Base-by-base conservation (phyloP, 1,140 invertebrate species). In the Cylas formicarius region DNA sequence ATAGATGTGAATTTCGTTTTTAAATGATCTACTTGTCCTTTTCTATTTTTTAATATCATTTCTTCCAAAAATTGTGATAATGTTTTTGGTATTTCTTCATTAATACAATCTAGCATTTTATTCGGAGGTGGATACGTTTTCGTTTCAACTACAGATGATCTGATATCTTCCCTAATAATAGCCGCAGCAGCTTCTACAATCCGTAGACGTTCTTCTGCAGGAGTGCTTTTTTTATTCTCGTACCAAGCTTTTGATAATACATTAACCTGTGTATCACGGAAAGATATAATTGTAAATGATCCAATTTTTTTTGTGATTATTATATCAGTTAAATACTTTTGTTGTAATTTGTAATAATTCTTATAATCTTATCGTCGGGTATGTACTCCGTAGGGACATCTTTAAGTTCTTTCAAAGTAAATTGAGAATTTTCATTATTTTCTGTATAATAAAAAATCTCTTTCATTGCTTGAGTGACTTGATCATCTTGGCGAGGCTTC, bases 141-240 rank as follows among this genome's bases (percentile, higher is more conserved):
- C 9, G 50, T 57, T 39, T 61, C 57, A 56, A 57, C 44, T 13
- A 53, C 34, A 35, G 36, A 48, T 40, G 59, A 49, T 53, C 59
- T 38, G 19, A 67, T 65, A 34, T 67, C 62, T 57, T 62, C 58
- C 27, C 47, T 43, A 58, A 66, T 62, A 51, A 66, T 60, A 17
- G 50, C 58, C 22, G 53, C 59, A 24, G 63, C 61, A 54, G 57
- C 56, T 58, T 61, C 42, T 36, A 66, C 47, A 55, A 61, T 54
- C 17, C 52, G 36, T 24, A 55, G 35, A 27, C 54, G 27, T 50
- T 60, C 61, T 52, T 55, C 50, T 43, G 43, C 39, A 34, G 41
- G 23, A 54, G 34, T 48, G 24, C 6, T 34, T 45, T 54, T 52
- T 57, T 42, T 46, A 42, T 57, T 54, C 47, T 53, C 50, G 48